phyloP scores from a whole-genome alignment of 2,888 invertebrate genomes.

The Invenusta paracnida region DNA sequence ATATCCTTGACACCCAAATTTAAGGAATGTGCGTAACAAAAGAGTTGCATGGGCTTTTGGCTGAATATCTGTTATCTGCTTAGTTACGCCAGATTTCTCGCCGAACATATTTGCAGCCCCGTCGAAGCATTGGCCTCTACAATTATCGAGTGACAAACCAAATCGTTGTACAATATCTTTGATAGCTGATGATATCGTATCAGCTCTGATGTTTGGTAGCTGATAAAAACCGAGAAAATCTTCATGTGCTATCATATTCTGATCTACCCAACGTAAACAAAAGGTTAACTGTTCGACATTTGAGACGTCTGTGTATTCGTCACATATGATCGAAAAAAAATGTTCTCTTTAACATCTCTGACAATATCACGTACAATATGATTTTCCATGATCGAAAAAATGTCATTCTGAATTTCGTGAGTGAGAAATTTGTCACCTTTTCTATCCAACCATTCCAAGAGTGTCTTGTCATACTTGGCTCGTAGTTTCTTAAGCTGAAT shows the following conservation, averaged over 20 bases:
- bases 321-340: neutral
- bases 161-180: neutral
- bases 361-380: neutral
- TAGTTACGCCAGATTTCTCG: neutral
- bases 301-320: neutral
- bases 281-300: neutral
- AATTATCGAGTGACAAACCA: neutral
- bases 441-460: neutral
- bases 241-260: neutral
- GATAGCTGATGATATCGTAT: too few relatives aligned
- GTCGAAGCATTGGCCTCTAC: neutral
- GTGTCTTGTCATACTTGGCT: neutral
- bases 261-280: neutral
- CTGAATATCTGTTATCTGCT: neutral
- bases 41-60: neutral
- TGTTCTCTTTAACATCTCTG: neutral
- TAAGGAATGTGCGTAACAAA: constrained; percentile 4
- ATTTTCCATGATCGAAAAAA: neutral
- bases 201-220: neutral
- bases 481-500: neutral
- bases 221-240: neutral
- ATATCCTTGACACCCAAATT: constrained; percentile 15
- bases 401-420: neutral
- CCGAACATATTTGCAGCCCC: constrained; percentile 5
- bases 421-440: neutral